Base-by-base conservation (phyloP, 2,113 vertebrate genomes). In the Syngnathus typhle region DNA sequence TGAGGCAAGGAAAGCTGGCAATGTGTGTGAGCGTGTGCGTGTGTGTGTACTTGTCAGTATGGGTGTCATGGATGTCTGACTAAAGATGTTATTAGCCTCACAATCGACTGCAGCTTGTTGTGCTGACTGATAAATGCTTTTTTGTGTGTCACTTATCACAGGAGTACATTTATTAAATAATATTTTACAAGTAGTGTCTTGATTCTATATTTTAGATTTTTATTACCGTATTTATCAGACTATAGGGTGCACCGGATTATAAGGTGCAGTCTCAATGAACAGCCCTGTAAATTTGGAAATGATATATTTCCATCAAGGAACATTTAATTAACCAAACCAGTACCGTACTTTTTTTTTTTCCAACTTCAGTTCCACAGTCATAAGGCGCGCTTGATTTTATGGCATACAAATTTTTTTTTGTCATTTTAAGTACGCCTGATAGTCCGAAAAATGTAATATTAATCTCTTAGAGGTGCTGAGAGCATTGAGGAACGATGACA, bases 21-120 rank as follows among this genome's bases (percentile, higher is more conserved):
- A 90, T 91, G 84, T 60, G 68, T 55, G 56, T 66, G 71, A 41
- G 37, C 38, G 67, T 49, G 46, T 49, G 46, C 6, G 15, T 64
- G 65, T 43, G 62, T 63, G 75, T 82, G 74, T 78, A 41, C 78
- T 64, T 70, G 78, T 82, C 75, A 60, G 79, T 77, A 64, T 79
- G 81, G 60, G 80, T 85, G 84, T 88, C 82, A 84, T 77, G 73
- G 79, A 75, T 81, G 79, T 88, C 71, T 87, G 88, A 89, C 87
- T 90, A 87, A 92, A 88, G 88, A 89, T 86, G 82, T 91, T 91
- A 91, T 90, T 90, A 90, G 87, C 87, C 83, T 79, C 13, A 46
- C 10, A 47, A 38, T 77, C 75, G 79, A 84, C 85, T 44, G 78
- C 73, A 77, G 81, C 73, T 71, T 79, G 12, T 62, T 67, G 64